Evolutionary conservation across 2,888 invertebrate species (phyloP), one percentile per base, ranked within the genome.

Genomic region (Anoplius nigerrimus): DNA sequence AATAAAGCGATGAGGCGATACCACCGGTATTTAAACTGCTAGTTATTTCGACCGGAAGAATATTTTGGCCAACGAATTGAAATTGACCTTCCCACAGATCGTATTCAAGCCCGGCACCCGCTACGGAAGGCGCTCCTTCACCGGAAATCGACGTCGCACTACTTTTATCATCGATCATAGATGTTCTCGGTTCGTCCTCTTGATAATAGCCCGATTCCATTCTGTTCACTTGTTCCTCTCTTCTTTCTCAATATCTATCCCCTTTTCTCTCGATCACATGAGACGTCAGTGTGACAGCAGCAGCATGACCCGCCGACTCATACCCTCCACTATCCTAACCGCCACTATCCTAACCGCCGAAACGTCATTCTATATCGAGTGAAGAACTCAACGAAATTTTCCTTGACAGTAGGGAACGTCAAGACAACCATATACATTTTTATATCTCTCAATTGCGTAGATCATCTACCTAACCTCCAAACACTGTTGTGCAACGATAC

Each of bases 61-160:
- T 6, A 34, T 6, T 34, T 42, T 77, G 76, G 52, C 95, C 95
- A 80, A 95, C 92, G 89, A 95, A 95, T 89, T 95, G 94, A 84
- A 96, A 96, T 90, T 95, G 95, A 68, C 95, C 95, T 88, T 95
- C 95, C 95, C 95, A 96, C 93, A 95, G 93, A 86, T 96, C 95
- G 89, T 94, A 95, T 89, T 94, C 95, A 89, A 95, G 90, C 85
- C 94, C 95, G 82, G 93, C 84, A 90, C 91, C 72, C 6, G 22
- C 52, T 21, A 5, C 20, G 15, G 21, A 21, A 62, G 78, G 71
- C 48, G 56, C 71, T 61, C 79, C 79, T 67, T 79, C 79, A 68
- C 79, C 76, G 71, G 79, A 71, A 63, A 54, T 24, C 18, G 62
- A 65, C 52, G 56, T 16, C n/a, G 5, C 56, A 61, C 72, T 74